phyloP scores from a whole-genome alignment of 2,113 vertebrate genomes.

The cattle (Bos taurus) region ARS-UCD2.0 NC_037335.1:18086501-18087000 shows the following conservation, averaged over 20 bases:
- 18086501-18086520: background rate
- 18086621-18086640: background rate
- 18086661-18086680: background rate
- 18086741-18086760: background rate
- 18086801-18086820: background rate
- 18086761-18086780: background rate
- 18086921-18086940: background rate
- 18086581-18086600: background rate
- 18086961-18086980: background rate
- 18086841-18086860: background rate
- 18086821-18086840: background rate
- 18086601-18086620: background rate
- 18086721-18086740: background rate
- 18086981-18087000: background rate
- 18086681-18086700: background rate
- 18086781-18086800: rapidly evolving
- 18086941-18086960: background rate
- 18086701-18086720: background rate
- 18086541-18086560: background rate
- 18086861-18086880: background rate
- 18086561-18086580: background rate
- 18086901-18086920: background rate
- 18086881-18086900: background rate
- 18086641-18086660: background rate
- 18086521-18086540: background rate